Evolutionary conservation across 2,888 invertebrate species (phyloP).

Genomic region (Euplagia quadripunctaria): DNA sequence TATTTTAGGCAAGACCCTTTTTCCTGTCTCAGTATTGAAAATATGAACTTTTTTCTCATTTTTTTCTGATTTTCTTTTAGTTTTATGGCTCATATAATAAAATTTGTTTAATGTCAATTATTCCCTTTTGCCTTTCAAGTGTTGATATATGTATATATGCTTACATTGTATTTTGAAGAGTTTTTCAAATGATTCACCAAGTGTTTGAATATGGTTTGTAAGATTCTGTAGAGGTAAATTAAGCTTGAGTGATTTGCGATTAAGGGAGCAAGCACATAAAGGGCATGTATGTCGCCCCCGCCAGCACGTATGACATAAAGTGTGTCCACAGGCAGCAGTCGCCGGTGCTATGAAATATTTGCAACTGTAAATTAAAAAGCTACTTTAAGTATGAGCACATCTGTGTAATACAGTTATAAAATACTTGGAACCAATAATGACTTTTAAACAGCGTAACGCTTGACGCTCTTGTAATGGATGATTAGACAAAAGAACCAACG

Average conservation of each 20-base stretch:
- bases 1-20: too few species aligned
- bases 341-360: constrained; percentile 73
- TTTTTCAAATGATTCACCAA: constrained; percentile 69
- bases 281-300: constrained; percentile 65
- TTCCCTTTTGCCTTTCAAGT: too few species aligned
- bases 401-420: neutral
- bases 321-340: constrained; percentile 76
- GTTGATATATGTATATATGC: constrained; percentile 31
- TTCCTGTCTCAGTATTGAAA: too few species aligned
- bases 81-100: too few species aligned
- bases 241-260: constrained; percentile 62
- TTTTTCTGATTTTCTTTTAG: too few species aligned
- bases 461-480: too few species aligned
- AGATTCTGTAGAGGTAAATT: constrained; percentile 67
- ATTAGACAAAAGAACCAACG: too few species aligned
- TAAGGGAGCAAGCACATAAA: constrained; percentile 61
- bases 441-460: too few species aligned
- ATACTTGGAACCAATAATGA: neutral
- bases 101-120: too few species aligned
- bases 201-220: constrained; percentile 64
- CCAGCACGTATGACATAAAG: constrained; percentile 78
- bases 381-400: neutral
- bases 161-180: constrained; percentile 73
- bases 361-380: constrained; percentile 65
- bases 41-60: too few species aligned